These are phyloP conservation scores for Chloroceryle aenea DNA, from an alignment of 2,113 vertebrate species.

Conservation along the genomic window DNA sequence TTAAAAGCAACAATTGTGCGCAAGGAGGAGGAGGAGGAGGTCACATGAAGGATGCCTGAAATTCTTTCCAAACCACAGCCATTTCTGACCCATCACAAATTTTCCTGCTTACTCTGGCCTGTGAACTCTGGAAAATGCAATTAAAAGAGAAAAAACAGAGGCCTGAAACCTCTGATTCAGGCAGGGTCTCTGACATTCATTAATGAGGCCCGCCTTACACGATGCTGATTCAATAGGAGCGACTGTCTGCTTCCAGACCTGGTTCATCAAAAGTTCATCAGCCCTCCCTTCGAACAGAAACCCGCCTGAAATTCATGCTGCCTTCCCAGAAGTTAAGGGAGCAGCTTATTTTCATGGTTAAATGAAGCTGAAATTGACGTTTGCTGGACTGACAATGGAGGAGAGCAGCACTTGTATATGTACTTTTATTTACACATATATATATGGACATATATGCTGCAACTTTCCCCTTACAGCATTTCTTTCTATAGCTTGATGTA, in stretches of 20 bases:
- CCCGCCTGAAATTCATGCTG: neutral
- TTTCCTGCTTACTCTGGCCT: constrained; percentile 51
- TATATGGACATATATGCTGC: too few relatives aligned
- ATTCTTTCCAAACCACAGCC: constrained; percentile 78
- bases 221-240: constrained; percentile 49
- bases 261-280: constrained; percentile 65
- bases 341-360: neutral
- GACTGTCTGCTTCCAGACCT: constrained; percentile 36
- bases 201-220: constrained; percentile 43
- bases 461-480: neutral
- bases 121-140: constrained; percentile 63
- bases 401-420: neutral
- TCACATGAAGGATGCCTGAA: constrained; percentile 69
- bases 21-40: constrained; percentile 59
- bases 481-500: neutral
- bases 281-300: constrained; percentile 16
- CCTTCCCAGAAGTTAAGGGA: constrained; percentile 4
- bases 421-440: too few relatives aligned
- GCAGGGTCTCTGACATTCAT: constrained; percentile 5
- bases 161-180: constrained; percentile 40
- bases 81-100: constrained; percentile 63
- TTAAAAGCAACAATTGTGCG: constrained; percentile 59
- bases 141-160: constrained; percentile 57
- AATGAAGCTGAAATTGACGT: neutral
- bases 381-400: neutral